Base-by-base conservation (phyloP, 2,113 vertebrate species). In the Xenotilapia flavipinnis region DNA sequence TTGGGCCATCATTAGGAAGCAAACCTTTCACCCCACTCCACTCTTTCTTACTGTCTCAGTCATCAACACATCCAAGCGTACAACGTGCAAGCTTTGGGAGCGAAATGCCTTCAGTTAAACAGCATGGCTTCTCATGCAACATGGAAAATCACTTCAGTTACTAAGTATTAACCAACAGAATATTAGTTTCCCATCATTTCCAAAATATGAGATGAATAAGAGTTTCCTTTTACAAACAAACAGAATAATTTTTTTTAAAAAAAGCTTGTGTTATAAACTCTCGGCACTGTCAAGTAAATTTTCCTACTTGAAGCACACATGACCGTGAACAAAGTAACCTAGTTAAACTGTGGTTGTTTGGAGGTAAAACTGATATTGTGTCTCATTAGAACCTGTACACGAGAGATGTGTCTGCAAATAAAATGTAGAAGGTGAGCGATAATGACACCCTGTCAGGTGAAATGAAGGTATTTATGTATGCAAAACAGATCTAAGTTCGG, bases 61-160 rank as follows among this genome's bases (percentile, higher is more conserved):
- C 79, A 85, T 49, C 12, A 77, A 80, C 28, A 70, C 55, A 81
- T 87, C 15, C 12, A 6, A 51, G 73, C 4, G 1, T 31, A n/a
- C 9, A 8, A 40, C 3, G 54, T 51, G 58, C 17, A 8, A 55
- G 54, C 4, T 21, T 75, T 70, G 36, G 23, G 17, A 84, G 49
- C 4, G 6, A 45, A 9, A 31, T 62, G 3, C 77, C 51, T 85
- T 62, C 31, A 68, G 31, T 49, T 85, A 19, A 88, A 53, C 82
- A 75, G 85, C 31, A 21, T 28, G 65, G 36, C 2, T 6, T 68
- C 60, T 58, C 80, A 56, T 54, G 23, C 82, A 88, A 90, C 51
- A 14, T 85, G 85, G 31, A 81, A 90, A 91, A 94, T 92, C 87
- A 87, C 31, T 88, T 38, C 11, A 33, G 77, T 86, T 77, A 8